Evolutionary conservation across 2,113 vertebrate species (phyloP).

Genomic region (Myocastor coypus): DNA sequence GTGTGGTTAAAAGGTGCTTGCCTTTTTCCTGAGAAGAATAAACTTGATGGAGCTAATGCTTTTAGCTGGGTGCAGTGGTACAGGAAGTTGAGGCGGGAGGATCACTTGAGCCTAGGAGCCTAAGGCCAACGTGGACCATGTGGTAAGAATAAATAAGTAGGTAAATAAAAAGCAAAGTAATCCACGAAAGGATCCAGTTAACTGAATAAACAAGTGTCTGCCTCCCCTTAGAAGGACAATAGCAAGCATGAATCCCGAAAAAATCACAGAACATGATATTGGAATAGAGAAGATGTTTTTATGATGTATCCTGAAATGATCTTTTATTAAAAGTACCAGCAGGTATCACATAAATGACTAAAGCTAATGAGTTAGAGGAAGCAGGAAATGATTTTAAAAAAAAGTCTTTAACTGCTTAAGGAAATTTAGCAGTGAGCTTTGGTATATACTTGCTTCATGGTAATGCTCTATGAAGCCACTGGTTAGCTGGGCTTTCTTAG

Average conservation of each 20-base stretch:
- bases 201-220: neutral
- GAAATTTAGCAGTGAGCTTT: neutral
- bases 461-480: neutral
- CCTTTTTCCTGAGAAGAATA: neutral
- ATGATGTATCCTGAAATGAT: neutral
- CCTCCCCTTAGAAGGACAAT: neutral
- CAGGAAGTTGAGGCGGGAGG: neutral
- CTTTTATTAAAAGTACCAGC: slow-evolving; percentile 8
- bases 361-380: neutral
- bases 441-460: neutral
- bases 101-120: neutral
- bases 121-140: neutral
- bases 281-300: neutral
- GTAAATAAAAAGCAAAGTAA: neutral
- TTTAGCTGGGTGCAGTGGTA: neutral
- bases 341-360: slow-evolving; percentile 3
- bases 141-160: neutral
- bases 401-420: neutral
- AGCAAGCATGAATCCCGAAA: neutral
- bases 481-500: neutral
- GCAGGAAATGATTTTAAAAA: slow-evolving; percentile 27
- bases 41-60: neutral
- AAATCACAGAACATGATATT: neutral
- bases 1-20: neutral
- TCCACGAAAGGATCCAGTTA: neutral